Evolutionary conservation across 2,888 invertebrate species (phyloP).

Genomic region (Synanthedon andrenaeformis): DNA sequence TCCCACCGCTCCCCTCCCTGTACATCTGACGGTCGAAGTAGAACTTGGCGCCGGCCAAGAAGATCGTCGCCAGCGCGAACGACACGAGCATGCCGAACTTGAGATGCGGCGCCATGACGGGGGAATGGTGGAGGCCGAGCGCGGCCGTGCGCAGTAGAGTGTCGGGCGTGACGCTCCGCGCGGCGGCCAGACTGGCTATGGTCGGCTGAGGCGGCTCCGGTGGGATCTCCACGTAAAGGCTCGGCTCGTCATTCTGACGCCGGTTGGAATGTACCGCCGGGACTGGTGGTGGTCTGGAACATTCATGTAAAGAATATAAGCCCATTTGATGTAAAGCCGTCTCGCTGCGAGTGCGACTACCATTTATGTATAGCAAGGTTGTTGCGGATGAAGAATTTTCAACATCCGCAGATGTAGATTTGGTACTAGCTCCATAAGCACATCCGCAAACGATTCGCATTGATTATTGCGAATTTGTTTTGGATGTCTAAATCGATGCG

Average conservation of each 20-base stretch:
- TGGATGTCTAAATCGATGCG: too few relatives aligned
- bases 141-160: constrained; percentile 57
- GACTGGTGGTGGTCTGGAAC: constrained; percentile 35
- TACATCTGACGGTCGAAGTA: constrained; percentile 76
- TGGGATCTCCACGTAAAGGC: constrained; percentile 58
- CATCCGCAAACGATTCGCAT: too few relatives aligned
- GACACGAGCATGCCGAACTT: constrained; percentile 81
- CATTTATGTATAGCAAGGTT: too few relatives aligned
- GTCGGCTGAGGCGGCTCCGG: constrained; percentile 50
- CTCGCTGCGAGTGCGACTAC: too few relatives aligned
- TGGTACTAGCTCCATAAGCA: too few relatives aligned
- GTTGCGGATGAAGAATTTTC: too few relatives aligned
- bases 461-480: too few relatives aligned
- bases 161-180: constrained; percentile 59
- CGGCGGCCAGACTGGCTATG: constrained; percentile 56
- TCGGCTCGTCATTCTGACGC: constrained; percentile 45
- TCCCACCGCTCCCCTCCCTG: constrained; percentile 22
- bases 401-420: too few relatives aligned
- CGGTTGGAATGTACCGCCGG: constrained; percentile 39
- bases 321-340: neutral
- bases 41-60: constrained; percentile 78
- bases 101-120: constrained; percentile 69
- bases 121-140: constrained; percentile 53
- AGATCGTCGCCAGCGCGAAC: constrained; percentile 76
- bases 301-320: neutral